Conservation (phyloP, 2,113 vertebrate species). For the Odobenus rosmarus region DNA sequence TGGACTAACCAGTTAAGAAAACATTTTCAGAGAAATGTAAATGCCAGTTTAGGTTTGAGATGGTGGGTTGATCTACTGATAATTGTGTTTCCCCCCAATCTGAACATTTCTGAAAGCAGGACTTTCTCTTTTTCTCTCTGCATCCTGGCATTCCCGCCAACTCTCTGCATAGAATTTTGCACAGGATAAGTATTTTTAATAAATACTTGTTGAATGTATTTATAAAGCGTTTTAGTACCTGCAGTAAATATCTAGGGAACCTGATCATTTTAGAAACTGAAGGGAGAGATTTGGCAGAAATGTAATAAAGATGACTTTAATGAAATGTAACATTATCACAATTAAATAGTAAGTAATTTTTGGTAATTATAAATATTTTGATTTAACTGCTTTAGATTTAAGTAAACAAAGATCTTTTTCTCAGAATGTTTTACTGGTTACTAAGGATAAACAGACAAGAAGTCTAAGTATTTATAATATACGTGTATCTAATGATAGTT, state of each 20-base stretch:
- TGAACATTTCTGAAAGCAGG: not conserved
- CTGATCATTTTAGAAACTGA: not conserved
- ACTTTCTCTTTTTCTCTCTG: not conserved
- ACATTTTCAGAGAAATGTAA: not conserved
- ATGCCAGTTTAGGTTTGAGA: not conserved
- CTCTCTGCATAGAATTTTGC: not conserved
- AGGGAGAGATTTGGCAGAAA: not conserved
- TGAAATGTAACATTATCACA: not conserved
- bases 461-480: too few species aligned
- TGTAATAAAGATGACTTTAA: not conserved
- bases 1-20: not conserved
- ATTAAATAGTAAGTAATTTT: not conserved
- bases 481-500: not conserved
- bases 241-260: not conserved
- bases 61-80: not conserved
- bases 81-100: not conserved
- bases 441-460: not conserved
- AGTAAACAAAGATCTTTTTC: not conserved
- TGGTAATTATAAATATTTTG: conserved; percentile 2
- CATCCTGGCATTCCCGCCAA: too few species aligned
- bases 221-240: not conserved
- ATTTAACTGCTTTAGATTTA: not conserved
- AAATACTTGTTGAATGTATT: not conserved
- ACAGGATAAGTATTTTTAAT: not conserved
- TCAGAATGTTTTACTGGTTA: not conserved